Base-by-base conservation (phyloP, 2,797 vertebrate genomes). In the Eleutherodactylus coqui region DNA sequence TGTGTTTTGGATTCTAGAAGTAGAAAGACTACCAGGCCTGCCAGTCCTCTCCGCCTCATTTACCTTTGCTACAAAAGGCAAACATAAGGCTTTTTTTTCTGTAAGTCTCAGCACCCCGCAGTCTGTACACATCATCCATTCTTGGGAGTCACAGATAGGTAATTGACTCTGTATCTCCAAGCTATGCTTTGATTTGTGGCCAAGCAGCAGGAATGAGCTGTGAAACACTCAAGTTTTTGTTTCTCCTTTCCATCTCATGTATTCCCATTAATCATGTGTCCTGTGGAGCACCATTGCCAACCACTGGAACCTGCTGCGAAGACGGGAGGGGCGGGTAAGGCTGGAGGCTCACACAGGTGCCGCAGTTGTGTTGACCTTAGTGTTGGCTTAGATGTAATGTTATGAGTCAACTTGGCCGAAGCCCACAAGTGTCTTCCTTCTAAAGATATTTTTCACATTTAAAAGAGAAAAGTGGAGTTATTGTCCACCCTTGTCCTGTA, bases 221-320 rank as follows among this genome's bases (percentile, higher is more conserved):
- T 86, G 86, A 92, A 91, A 75, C 85, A 89, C 89, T 79, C 87
- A 89, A 69, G 89, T 90, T 88, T 91, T 88, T 85, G 89, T 55
- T 14, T 64, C 60, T 82, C n/a, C 36, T 90, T 88, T 14, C 43
- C n/a, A 78, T 88, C 90, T 85, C 89, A 90, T 88, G 88, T 88
- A 90, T 90, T 90, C 86, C 79, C 89, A 91, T 93, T 91, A 93
- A 86, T 92, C 90, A 91, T n/a, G 85, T 86, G 32, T 82, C 55
- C 88, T 75, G 87, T 87, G 86, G 89, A 90, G 87, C 1, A 78
- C 89, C 90, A 87, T 89, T 88, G 80, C 75, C 83, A 89, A 89
- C 90, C 90, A 90, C 72, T 86, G 83, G 79, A 84, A 16, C 89
- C 89, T 90, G 90, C 89, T 89, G 89, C 81, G 90, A 92, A 91